Evolutionary conservation across 2,888 invertebrate species (phyloP).

Genomic region (Heteropelma amictum): DNA sequence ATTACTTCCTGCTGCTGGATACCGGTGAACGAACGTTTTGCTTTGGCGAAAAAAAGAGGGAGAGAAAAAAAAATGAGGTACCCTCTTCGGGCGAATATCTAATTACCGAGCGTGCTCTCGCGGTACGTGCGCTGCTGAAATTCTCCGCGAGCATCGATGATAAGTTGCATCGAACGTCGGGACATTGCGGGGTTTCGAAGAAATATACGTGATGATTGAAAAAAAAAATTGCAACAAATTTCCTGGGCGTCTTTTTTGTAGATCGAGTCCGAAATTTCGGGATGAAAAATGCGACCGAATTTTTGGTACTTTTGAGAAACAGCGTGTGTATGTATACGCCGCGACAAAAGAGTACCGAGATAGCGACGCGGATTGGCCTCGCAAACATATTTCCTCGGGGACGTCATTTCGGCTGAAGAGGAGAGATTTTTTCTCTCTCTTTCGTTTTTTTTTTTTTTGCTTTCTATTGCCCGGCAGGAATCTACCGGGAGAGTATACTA

Average conservation of each 20-base stretch:
- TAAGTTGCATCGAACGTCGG: no score
- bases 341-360: neutral
- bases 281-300: neutral
- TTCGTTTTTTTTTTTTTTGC: conserved; percentile 7
- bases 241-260: neutral
- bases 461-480: conserved; percentile 22
- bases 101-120: no score
- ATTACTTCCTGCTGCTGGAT: conserved; percentile 44
- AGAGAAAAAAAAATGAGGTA: conserved; percentile 6
- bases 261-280: neutral
- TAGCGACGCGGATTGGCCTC: conserved; percentile 53
- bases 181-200: neutral
- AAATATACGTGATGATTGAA: conserved; percentile 31
- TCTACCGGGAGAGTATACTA: conserved; percentile 5
- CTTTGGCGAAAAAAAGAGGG: conserved; percentile 11
- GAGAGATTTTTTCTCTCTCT: neutral
- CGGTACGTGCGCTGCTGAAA: no score
- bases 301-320: no score
- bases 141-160: no score
- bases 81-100: conserved; percentile 29
- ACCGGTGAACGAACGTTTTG: neutral
- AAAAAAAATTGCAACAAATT: neutral
- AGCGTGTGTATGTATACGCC: conserved; percentile 22
- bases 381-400: conserved; percentile 55
- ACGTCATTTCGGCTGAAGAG: conserved; percentile 49